A percentile compares a stretch with the other conserved stretches of the same genome.
phyloP scores from a whole-genome alignment of 2,888 invertebrate species.

The Sylvicola fuscatus region DNA sequence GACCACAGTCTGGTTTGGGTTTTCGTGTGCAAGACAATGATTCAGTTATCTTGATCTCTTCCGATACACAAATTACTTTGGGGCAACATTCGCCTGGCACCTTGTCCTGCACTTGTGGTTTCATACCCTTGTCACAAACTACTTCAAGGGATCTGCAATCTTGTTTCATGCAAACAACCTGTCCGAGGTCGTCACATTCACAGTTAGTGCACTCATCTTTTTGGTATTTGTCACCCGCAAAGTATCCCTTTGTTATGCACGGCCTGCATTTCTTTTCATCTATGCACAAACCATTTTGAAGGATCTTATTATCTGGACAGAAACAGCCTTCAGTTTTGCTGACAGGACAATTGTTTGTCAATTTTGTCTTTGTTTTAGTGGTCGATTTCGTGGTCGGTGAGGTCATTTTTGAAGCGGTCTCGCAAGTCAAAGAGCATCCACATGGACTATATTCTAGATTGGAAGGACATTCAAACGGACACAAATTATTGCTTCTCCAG shows the following conservation, averaged over 20 bases:
- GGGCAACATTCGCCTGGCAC: slow-evolving; percentile 45
- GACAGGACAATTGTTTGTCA: slow-evolving; percentile 28
- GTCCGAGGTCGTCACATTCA: slow-evolving; percentile 34
- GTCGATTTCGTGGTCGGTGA: too few species aligned
- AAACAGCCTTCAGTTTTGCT: slow-evolving; percentile 56
- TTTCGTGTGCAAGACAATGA: slow-evolving; percentile 37
- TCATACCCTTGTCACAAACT: slow-evolving; percentile 38
- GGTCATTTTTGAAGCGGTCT: slow-evolving; percentile 12
- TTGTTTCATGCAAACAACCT: slow-evolving; percentile 39
- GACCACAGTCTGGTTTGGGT: slow-evolving; percentile 45
- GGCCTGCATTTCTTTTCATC: slow-evolving; percentile 41
- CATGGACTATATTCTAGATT: slow-evolving; percentile 20
- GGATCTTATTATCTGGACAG: slow-evolving; percentile 54
- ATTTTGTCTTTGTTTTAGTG: slow-evolving; percentile 1
- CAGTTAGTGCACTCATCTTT: slow-evolving; percentile 54
- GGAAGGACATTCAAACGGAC: slow-evolving; percentile 39
- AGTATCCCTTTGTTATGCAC: slow-evolving; percentile 50
- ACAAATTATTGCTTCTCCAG: slow-evolving; percentile 42
- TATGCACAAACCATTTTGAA: slow-evolving; percentile 53
- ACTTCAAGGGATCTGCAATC: slow-evolving; percentile 33
- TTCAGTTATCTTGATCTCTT: background rate
- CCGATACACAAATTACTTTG: slow-evolving; percentile 21
- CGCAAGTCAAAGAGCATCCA: slow-evolving; percentile 22
- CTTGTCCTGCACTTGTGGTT: slow-evolving; percentile 27
- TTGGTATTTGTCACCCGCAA: slow-evolving; percentile 40